phyloP scores from a whole-genome alignment of 1,140 invertebrate species.

The Phymorhynchus buccinoides region DNA sequence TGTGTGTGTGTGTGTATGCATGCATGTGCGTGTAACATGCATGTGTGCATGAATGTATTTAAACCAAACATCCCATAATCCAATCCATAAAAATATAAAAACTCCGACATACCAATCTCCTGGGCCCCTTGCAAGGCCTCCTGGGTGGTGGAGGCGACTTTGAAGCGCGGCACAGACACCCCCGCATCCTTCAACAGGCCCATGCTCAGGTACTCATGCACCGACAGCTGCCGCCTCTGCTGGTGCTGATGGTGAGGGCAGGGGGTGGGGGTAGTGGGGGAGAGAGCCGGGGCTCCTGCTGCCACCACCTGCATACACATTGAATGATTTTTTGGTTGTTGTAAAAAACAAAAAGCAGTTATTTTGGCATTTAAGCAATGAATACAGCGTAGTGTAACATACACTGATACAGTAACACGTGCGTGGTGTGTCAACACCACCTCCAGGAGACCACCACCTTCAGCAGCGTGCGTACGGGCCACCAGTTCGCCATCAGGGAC shows the following conservation, averaged over 20 bases:
- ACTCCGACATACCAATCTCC: constrained; percentile 85
- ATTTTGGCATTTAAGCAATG: no score
- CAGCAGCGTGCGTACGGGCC: no score
- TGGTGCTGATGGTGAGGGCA: no score
- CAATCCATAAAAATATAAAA: not conserved
- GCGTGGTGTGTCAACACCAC: no score
- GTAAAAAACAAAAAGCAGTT: no score
- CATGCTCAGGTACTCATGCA: constrained; percentile 97
- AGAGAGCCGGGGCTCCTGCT: not conserved
- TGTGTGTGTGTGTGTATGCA: not conserved
- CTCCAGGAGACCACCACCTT: no score
- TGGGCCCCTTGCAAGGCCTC: constrained; percentile 80
- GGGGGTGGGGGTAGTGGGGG: not conserved
- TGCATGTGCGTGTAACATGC: not conserved
- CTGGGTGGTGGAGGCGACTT: constrained; percentile 83
- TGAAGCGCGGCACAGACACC: constrained; percentile 94
- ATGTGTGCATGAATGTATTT: no score
- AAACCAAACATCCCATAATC: not conserved
- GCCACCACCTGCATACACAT: constrained; percentile 13
- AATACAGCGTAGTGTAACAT: no score
- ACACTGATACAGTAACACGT: no score
- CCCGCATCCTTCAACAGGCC: constrained; percentile 89
- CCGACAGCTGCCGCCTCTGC: constrained; percentile 55
- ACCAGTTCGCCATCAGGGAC: no score
- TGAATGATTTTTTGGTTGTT: no score